Percentiles rank a stretch among this genome's conserved stretches.
These are phyloP conservation scores for Marcusenius ussheri DNA, from an alignment of 2,113 vertebrate species.

Conservation along the genomic window DNA sequence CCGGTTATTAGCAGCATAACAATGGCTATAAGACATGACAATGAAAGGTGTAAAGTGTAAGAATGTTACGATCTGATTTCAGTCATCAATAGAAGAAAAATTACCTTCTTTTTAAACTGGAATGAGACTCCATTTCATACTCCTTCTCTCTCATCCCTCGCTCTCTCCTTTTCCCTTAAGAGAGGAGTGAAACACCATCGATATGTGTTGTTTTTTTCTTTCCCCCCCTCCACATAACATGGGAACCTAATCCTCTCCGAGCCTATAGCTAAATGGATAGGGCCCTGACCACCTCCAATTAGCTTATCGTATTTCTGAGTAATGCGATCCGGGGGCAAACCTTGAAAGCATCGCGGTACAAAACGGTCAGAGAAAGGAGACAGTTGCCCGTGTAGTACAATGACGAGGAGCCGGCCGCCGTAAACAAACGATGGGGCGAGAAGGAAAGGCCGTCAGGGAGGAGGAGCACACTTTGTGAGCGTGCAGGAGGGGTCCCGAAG, in stretches of 20 bases:
- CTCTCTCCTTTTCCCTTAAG: neutral
- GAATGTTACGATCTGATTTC: neutral
- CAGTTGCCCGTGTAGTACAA: slow-evolving; percentile 13
- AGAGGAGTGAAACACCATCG: neutral
- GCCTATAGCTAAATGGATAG: slow-evolving; percentile 17
- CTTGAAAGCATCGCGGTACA: slow-evolving; percentile 12
- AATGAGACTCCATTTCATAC: neutral
- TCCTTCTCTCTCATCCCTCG: neutral
- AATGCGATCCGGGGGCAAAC: slow-evolving; percentile 4
- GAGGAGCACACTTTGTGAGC: slow-evolving; percentile 57
- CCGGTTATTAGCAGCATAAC: neutral
- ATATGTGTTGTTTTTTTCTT: neutral
- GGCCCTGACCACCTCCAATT: slow-evolving; percentile 10
- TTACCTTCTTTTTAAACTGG: neutral
- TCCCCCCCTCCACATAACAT: neutral
- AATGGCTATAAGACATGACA: neutral
- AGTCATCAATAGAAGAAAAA: slow-evolving; percentile 2
- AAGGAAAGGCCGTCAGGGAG: slow-evolving; percentile 53
- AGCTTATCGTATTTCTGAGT: slow-evolving; percentile 21
- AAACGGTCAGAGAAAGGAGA: slow-evolving; percentile 4
- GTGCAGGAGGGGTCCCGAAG: slow-evolving; percentile 58
- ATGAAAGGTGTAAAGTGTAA: neutral
- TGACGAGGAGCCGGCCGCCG: slow-evolving; percentile 5
- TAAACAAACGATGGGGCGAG: slow-evolving; percentile 62
- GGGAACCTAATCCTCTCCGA: slow-evolving; percentile 23